phyloP scores from a whole-genome alignment of 2,113 vertebrate species.

The Odontesthes bonariensis region DNA sequence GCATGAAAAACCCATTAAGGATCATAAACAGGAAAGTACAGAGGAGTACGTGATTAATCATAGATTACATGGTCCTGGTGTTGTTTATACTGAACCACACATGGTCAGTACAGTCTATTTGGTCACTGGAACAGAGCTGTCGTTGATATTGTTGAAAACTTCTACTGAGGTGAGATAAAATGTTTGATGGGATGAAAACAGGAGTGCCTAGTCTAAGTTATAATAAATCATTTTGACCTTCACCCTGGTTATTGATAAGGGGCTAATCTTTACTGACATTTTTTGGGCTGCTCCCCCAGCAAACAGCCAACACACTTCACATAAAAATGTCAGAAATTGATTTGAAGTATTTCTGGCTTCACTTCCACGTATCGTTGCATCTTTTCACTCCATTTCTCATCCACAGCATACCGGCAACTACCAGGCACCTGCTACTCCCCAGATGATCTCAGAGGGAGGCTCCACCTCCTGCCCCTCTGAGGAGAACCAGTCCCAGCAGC shows the following conservation, averaged over 20 bases:
- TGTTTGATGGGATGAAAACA: not conserved
- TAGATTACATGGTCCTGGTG: no score
- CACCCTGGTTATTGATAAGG: not conserved
- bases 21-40: not conserved
- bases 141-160: no score
- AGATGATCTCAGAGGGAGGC: slow-evolving; percentile 80
- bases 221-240: not conserved
- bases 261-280: not conserved
- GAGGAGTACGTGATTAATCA: not conserved
- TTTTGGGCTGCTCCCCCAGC: slow-evolving; percentile 4
- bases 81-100: no score
- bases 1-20: not conserved
- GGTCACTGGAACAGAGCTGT: no score
- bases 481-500: slow-evolving; percentile 82
- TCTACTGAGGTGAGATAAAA: not conserved
- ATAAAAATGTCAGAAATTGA: slow-evolving; percentile 6
- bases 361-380: not conserved
- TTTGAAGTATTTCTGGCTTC: slow-evolving; percentile 7
- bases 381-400: slow-evolving; percentile 4
- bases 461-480: slow-evolving; percentile 77
- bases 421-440: slow-evolving; percentile 75
- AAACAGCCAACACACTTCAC: not conserved
- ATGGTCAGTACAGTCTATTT: no score
- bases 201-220: not conserved
- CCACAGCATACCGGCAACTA: slow-evolving; percentile 76